Evolutionary conservation across 2,113 vertebrate species (phyloP).

Genomic region (Daboia siamensis): DNA sequence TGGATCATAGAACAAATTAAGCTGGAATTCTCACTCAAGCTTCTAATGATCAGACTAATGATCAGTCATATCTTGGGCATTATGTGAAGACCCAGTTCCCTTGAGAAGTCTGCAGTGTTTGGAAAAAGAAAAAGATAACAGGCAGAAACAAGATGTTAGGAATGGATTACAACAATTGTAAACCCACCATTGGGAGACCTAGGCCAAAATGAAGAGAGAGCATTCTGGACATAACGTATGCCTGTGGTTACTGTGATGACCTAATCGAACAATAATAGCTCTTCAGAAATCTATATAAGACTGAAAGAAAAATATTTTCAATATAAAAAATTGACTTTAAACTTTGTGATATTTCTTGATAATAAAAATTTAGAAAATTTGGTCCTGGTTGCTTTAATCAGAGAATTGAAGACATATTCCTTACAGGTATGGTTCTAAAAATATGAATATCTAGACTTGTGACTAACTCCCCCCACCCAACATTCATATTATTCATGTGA

Average conservation of each 20-base stretch:
- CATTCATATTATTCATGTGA: neutral
- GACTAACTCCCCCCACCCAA: neutral
- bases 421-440: neutral
- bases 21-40: neutral
- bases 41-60: neutral
- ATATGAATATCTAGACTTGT: neutral
- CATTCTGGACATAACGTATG: neutral
- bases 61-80: neutral
- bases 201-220: neutral
- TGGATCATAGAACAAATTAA: neutral
- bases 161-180: neutral
- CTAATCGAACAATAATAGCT: neutral
- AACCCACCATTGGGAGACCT: neutral
- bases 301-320: neutral
- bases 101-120: neutral
- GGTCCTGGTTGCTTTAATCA: neutral
- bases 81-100: neutral
- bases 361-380: neutral
- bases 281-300: neutral
- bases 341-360: neutral
- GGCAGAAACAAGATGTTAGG: neutral
- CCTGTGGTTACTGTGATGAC: neutral
- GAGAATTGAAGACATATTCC: neutral
- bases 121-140: neutral
- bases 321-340: neutral